phyloP scores from a whole-genome alignment of 2,113 vertebrate species.

The Crotalus viridis region DNA sequence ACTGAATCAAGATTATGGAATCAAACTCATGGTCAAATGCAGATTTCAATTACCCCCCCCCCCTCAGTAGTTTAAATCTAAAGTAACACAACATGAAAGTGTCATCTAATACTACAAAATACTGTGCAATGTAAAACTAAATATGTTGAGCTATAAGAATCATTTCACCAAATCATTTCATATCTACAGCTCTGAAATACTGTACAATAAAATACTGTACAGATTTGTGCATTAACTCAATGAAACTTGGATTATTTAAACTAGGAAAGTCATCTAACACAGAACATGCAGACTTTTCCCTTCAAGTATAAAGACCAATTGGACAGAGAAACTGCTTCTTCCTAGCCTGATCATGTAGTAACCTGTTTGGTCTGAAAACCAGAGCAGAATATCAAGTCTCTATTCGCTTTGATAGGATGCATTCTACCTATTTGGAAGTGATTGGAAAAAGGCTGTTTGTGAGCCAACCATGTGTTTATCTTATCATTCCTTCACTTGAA shows the following conservation, averaged over 20 bases:
- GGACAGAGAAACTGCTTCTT: background rate
- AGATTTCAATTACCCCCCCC: background rate
- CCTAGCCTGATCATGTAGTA: background rate
- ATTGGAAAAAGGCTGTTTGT: background rate
- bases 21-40: background rate
- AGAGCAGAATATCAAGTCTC: background rate
- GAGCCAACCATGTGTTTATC: background rate
- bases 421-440: background rate
- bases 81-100: background rate
- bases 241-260: background rate
- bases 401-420: background rate
- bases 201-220: background rate
- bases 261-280: background rate
- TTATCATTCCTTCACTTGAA: background rate
- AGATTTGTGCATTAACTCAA: background rate
- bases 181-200: background rate
- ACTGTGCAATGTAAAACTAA: background rate
- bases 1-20: background rate
- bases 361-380: background rate
- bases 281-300: background rate
- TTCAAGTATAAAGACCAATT: background rate
- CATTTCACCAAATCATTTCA: too few relatives aligned
- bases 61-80: background rate
- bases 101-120: background rate
- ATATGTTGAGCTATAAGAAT: background rate